Base-by-base conservation (phyloP, 2,888 invertebrate species). In the Apotomis turbidana region DNA sequence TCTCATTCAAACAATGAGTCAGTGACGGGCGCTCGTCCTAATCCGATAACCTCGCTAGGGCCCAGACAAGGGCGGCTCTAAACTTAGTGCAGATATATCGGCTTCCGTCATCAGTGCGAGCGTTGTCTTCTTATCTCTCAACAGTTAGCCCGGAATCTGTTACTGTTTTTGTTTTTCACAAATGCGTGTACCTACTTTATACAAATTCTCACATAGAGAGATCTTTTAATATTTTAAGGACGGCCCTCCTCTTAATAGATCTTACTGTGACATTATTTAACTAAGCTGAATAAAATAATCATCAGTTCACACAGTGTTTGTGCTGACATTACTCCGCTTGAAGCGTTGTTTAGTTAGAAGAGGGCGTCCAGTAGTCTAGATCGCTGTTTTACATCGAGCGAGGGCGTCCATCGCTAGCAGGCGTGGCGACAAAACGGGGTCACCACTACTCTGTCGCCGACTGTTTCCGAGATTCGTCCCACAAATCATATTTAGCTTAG, bases 401-500 rank as follows among this genome's bases (percentile, higher is more conserved):
- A 36, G 55, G 54, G 46, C 66, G 51, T 36, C 51, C 55, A 46
- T 57, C 55, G 66, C 66, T 27, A 70, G 63, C 67, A 54, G 59
- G 68, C 70, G 60, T 46, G 60, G 73, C 64, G 69, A 62, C 68
- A 64, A 73, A 76, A 71, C 70, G 74, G 71, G 75, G 75, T 76
- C 75, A 73, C 51, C 63, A 81, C 78, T 80, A 80, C 83, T 85
- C 83, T 81, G 87, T 85, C 86, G 82, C 83, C 81, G 82, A 80
- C 80, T 74, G 83, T 82, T 85, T 77, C 77, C 83, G 81, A 81
- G 85, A 87, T 87, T 85, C 81, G 90, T 84, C 85, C 89, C 85
- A 90, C 89, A 88, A 90, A 90, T 90, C 88, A 90, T 89, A 88
- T 90, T 90, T 89, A 90, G 89, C 86, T 81, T 84, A 84, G 84